A percentile compares a stretch with the other conserved stretches of the same genome.
phyloP scores from a whole-genome alignment of 2,113 vertebrate genomes.

The Addax nasomaculatus region DNA sequence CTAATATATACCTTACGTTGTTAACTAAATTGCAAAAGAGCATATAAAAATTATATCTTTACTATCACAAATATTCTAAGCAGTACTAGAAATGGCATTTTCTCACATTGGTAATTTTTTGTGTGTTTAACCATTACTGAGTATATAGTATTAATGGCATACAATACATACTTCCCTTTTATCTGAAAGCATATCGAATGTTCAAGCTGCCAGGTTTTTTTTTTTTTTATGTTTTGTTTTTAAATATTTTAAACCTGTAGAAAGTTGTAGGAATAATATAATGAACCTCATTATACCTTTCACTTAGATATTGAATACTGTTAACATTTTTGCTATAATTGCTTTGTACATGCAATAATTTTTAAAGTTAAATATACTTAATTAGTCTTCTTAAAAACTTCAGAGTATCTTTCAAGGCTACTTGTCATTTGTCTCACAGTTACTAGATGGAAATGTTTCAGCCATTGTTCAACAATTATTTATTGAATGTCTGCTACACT shows the following conservation, averaged over 20 bases:
- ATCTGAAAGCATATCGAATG: background rate
- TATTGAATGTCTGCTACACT: background rate
- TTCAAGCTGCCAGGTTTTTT: background rate
- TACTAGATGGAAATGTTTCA: slow-evolving; percentile 2
- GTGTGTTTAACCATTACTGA: background rate
- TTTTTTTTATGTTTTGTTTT: background rate
- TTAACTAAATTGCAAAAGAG: background rate
- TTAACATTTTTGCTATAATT: background rate
- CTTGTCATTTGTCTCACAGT: slow-evolving; percentile 12
- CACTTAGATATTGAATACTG: background rate
- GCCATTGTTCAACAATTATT: slow-evolving; percentile 19
- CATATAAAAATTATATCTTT: background rate
- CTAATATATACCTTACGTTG: background rate
- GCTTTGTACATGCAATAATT: background rate
- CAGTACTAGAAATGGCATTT: background rate
- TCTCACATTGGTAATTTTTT: background rate
- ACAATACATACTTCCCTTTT: background rate
- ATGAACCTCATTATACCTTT: background rate
- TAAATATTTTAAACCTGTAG: background rate
- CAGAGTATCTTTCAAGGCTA: background rate
- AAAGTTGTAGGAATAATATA: background rate
- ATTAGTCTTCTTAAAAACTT: slow-evolving; percentile 12
- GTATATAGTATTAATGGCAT: background rate
- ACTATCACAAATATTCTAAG: background rate
- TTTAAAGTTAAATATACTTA: background rate